These are phyloP conservation scores for Ophion obscuratus DNA, from an alignment of 2,888 invertebrate genomes.

Conservation along the genomic window DNA sequence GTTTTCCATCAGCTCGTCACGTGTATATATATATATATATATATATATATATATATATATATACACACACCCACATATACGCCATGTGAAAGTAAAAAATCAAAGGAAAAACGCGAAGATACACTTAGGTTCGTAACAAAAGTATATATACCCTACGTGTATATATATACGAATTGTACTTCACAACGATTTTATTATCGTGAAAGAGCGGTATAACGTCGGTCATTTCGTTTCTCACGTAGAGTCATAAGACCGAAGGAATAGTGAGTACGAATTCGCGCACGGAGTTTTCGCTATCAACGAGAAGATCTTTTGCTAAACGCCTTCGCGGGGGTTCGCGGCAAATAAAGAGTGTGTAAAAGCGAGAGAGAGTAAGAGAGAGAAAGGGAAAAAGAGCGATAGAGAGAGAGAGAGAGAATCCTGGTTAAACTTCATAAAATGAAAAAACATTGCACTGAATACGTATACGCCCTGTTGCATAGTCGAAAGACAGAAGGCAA, in stretches of 20 bases:
- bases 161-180: background rate
- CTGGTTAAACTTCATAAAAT: background rate
- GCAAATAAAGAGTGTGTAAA: background rate
- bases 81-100: background rate
- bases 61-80: too few relatives aligned
- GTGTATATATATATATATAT: background rate
- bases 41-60: too few relatives aligned
- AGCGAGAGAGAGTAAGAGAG: background rate
- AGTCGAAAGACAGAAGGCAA: background rate
- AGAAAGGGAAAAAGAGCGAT: too few relatives aligned
- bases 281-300: background rate
- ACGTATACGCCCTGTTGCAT: background rate
- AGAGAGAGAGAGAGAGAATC: too few relatives aligned
- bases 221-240: background rate
- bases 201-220: background rate
- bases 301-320: background rate
- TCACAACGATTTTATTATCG: slow-evolving; percentile 23
- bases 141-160: background rate
- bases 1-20: background rate
- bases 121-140: slow-evolving; percentile 12
- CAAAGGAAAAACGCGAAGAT: background rate
- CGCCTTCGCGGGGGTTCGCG: background rate
- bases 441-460: slow-evolving; percentile 13
- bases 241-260: background rate
- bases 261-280: background rate